These are phyloP conservation scores for Scolanthus callimorphus DNA, from an alignment of 92 coral and sea anemone genomes.

Conservation along the genomic window DNA sequence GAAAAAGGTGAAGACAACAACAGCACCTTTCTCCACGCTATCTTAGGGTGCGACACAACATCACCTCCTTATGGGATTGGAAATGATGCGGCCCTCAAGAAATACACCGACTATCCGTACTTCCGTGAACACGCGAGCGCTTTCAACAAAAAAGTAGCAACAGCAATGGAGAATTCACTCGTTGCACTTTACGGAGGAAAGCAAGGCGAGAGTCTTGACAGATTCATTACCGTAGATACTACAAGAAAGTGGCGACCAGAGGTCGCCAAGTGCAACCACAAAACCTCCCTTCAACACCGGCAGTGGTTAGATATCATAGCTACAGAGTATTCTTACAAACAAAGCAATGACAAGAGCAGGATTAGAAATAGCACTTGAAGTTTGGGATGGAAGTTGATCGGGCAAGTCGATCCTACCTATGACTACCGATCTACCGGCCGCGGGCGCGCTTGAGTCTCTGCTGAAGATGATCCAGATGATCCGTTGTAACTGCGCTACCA, in stretches of 20 bases:
- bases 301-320: neutral
- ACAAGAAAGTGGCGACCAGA: neutral
- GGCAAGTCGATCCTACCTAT: neutral
- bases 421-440: neutral
- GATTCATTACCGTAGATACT: neutral
- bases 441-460: neutral
- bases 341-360: neutral
- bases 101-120: neutral
- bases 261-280: neutral
- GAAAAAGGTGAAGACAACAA: neutral
- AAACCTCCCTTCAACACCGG: neutral
- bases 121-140: neutral
- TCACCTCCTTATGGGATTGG: neutral
- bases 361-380: neutral
- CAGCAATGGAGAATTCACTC: neutral
- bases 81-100: neutral
- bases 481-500: neutral
- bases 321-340: neutral
- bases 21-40: neutral
- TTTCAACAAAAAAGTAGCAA: neutral
- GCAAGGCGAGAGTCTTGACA: neutral
- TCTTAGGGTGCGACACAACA: constrained; percentile 1
- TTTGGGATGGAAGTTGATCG: neutral
- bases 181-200: neutral
- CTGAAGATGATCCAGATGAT: too few species aligned